phyloP scores from a whole-genome alignment of 2,888 invertebrate genomes.

The Limnephilus rhombicus region DNA sequence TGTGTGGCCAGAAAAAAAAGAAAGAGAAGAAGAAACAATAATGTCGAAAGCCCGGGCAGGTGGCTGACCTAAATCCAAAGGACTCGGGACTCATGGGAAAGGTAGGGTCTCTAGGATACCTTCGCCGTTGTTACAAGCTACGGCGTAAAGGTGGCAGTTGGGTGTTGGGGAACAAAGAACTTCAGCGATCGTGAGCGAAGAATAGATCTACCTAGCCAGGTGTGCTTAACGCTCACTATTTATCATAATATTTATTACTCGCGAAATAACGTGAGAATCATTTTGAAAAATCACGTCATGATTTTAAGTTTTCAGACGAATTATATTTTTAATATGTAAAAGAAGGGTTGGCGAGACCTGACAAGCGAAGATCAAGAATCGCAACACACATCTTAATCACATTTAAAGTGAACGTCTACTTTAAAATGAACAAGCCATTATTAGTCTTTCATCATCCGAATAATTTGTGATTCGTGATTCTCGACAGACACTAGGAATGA shows the following conservation, averaged over 20 bases:
- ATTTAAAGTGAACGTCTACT: neutral
- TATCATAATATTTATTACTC: neutral
- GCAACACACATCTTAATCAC: neutral
- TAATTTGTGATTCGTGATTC: neutral
- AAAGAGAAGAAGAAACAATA: conserved; percentile 17
- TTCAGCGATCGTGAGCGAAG: conserved; percentile 30
- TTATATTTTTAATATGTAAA: no score
- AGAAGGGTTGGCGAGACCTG: no score
- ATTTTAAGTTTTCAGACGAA: neutral
- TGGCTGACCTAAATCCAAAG: conserved; percentile 54
- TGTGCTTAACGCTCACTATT: neutral
- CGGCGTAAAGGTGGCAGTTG: conserved; percentile 31
- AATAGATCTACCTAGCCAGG: conserved; percentile 36
- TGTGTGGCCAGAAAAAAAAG: conserved; percentile 12
- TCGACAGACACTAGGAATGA: neutral
- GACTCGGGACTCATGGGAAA: conserved; percentile 46
- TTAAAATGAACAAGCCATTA: neutral
- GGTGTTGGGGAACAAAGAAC: conserved; percentile 24
- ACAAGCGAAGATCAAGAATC: neutral
- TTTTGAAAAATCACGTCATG: neutral
- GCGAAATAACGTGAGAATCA: conserved; percentile 36
- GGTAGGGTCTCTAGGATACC: neutral
- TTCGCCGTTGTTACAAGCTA: neutral
- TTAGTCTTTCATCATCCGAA: neutral
- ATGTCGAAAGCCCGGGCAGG: conserved; percentile 48